A percentile compares a stretch with the other conserved stretches of the same genome.
Conservation (phyloP, 2,888 invertebrate genomes). For the Girardia tigrina region DNA sequence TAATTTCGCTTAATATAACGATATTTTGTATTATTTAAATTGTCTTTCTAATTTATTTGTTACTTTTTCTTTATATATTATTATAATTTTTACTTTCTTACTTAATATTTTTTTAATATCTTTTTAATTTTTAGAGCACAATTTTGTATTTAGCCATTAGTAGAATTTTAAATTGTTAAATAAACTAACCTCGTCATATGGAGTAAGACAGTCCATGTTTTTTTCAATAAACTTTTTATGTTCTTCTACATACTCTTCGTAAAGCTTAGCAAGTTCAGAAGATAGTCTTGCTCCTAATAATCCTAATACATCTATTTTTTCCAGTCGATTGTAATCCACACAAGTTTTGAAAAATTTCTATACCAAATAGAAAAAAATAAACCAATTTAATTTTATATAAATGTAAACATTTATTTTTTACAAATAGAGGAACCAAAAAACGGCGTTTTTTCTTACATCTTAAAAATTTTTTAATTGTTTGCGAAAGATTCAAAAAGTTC, state of each 20-base stretch:
- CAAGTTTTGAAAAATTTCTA: conserved; percentile 30
- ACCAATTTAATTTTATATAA: neutral
- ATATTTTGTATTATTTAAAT: no score
- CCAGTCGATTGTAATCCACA: conserved; percentile 35
- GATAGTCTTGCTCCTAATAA: conserved; percentile 24
- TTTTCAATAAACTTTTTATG: conserved; percentile 25
- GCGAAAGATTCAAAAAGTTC: no score
- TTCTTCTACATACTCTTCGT: conserved; percentile 16
- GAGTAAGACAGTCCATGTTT: conserved; percentile 33
- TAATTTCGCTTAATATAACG: no score
- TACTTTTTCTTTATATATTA: no score
- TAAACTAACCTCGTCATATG: conserved; percentile 25
- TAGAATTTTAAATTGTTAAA: neutral
- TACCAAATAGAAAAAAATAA: neutral
- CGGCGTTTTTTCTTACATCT: no score
- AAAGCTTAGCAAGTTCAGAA: conserved; percentile 21
- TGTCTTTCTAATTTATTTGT: no score
- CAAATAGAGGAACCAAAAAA: no score
- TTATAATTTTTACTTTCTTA: no score
- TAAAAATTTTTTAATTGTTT: no score
- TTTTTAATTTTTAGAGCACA: no score
- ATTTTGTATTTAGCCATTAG: neutral
- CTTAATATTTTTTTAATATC: no score
- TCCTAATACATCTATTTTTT: conserved; percentile 34
- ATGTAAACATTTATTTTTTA: neutral